These are phyloP conservation scores for Coregonus sp. DNA, from an alignment of 2,797 vertebrate genomes.

Conservation along the genomic window DNA sequence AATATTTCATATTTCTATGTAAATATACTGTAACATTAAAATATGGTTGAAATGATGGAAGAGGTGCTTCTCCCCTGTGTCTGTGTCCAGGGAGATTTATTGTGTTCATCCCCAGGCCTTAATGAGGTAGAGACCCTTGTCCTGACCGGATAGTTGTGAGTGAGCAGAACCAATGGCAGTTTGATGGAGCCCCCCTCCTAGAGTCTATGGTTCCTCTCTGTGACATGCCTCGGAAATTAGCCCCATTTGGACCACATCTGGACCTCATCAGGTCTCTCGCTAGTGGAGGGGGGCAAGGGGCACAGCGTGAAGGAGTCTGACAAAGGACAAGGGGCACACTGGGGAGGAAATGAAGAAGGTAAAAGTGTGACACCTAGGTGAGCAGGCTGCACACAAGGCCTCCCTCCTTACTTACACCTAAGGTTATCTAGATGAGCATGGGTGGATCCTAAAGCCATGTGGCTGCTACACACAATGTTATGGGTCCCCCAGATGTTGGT, in stretches of 20 bases:
- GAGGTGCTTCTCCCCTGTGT: neutral
- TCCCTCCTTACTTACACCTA: slow-evolving; percentile 48
- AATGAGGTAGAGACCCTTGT: slow-evolving; percentile 20
- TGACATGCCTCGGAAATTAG: slow-evolving; percentile 44
- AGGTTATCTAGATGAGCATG: slow-evolving; percentile 44
- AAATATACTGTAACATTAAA: neutral
- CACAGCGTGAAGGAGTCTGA: slow-evolving; percentile 53
- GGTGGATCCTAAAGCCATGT: slow-evolving; percentile 25
- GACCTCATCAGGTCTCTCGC: slow-evolving; percentile 60
- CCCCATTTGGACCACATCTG: slow-evolving; percentile 74
- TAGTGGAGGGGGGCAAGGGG: neutral
- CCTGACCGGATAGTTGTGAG: slow-evolving; percentile 32
- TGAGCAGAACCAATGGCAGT: slow-evolving; percentile 37
- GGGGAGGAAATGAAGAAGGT: slow-evolving; percentile 66
- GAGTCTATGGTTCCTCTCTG: slow-evolving; percentile 47
- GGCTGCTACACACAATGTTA: neutral
- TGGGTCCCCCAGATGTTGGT: neutral
- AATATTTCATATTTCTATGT: neutral
- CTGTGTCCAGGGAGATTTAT: neutral
- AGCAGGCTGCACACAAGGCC: slow-evolving; percentile 26
- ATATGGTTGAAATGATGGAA: neutral
- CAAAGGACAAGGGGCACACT: slow-evolving; percentile 42
- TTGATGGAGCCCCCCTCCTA: slow-evolving; percentile 48
- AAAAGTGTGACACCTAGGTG: slow-evolving; percentile 67
- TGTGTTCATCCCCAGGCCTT: neutral